Conservation (phyloP, 2,888 invertebrate genomes). For the Andrena marginata region DNA sequence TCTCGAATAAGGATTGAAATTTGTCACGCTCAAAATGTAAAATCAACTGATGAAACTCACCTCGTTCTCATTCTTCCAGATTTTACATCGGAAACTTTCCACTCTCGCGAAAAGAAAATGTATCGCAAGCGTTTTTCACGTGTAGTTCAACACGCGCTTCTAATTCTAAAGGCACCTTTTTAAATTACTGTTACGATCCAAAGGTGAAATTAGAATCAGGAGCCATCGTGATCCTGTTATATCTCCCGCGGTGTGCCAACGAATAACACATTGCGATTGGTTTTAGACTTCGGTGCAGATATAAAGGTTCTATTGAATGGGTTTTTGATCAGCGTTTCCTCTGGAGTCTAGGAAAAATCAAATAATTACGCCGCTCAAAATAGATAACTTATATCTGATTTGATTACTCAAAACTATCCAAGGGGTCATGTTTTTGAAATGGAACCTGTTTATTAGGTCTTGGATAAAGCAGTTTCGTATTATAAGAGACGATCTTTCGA, state of each 20-base stretch:
- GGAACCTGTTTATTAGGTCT: constrained; percentile 31
- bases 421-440: constrained; percentile 25
- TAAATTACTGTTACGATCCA: constrained; percentile 58
- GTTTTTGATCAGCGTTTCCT: constrained; percentile 39
- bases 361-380: constrained; percentile 59
- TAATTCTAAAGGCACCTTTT: constrained; percentile 58
- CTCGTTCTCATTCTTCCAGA: constrained; percentile 68
- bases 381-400: constrained; percentile 43
- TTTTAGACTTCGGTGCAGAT: constrained; percentile 49
- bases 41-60: constrained; percentile 29
- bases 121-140: constrained; percentile 50
- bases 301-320: constrained; percentile 44
- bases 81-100: constrained; percentile 46
- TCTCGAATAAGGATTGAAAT: constrained; percentile 5
- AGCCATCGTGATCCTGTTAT: constrained; percentile 41
- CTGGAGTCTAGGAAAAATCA: constrained; percentile 62
- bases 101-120: constrained; percentile 35
- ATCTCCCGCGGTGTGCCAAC: constrained; percentile 48
- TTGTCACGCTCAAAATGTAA: constrained; percentile 62
- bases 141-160: constrained; percentile 43
- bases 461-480: constrained; percentile 38
- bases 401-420: constrained; percentile 35
- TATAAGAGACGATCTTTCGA: constrained; percentile 38
- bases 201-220: constrained; percentile 59
- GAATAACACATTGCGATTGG: constrained; percentile 47